Percentiles rank a stretch among this genome's conserved stretches.
Conservation (phyloP, 2,797 vertebrate genomes). For the Amblyraja radiata region DNA sequence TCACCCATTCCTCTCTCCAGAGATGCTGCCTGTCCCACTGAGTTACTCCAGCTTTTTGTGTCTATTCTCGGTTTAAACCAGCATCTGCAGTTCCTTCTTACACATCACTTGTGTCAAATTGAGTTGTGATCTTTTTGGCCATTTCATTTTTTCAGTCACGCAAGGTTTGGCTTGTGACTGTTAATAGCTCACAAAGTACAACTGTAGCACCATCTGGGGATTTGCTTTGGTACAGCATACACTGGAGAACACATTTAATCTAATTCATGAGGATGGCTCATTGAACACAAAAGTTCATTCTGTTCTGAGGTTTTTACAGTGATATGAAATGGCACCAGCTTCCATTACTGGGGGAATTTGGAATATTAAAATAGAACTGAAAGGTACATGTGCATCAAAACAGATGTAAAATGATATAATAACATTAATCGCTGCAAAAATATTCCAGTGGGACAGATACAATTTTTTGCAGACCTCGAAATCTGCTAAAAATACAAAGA, state of each 20-base stretch:
- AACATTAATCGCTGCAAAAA: neutral
- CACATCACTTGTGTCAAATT: neutral
- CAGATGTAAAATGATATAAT: neutral
- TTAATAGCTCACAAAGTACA: neutral
- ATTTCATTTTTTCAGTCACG: neutral
- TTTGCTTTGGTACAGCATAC: slow-evolving; percentile 11
- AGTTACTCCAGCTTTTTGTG: no score
- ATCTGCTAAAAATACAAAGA: neutral
- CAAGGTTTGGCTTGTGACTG: neutral
- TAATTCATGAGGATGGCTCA: neutral
- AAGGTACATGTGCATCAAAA: neutral
- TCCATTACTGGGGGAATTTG: neutral
- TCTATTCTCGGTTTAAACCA: no score
- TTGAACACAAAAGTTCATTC: neutral
- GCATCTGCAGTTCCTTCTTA: no score
- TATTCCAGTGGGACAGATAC: neutral
- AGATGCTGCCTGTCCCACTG: no score
- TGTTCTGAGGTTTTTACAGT: neutral
- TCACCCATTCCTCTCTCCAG: no score
- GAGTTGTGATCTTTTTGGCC: neutral
- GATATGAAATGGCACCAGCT: neutral
- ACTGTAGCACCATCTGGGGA: slow-evolving; percentile 28
- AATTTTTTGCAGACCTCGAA: neutral
- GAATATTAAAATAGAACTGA: neutral
- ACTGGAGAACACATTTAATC: neutral